Evolutionary conservation across 1,140 invertebrate genomes (phyloP).

Genomic region (Apolygus lucorum): DNA sequence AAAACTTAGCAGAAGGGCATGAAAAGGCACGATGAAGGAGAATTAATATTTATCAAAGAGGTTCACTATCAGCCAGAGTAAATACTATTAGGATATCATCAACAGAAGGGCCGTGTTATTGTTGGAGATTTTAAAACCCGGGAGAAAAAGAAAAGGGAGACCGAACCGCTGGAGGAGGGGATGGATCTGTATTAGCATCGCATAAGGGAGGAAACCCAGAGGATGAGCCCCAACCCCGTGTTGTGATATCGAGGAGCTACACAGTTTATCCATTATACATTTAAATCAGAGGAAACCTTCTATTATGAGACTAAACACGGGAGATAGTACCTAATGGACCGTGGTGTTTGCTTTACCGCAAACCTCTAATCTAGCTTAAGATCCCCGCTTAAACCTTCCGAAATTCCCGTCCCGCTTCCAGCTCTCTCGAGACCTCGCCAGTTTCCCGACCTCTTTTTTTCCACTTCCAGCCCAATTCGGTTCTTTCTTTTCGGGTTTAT

Average conservation of each 20-base stretch:
- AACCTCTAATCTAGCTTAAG: constrained; percentile 22
- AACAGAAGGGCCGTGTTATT: background rate
- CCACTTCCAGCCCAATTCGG: too few relatives aligned
- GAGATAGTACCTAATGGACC: constrained; percentile 20
- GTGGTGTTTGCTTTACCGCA: constrained; percentile 19
- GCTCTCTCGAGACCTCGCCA: background rate
- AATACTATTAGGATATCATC: constrained; percentile 3
- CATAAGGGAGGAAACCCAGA: background rate
- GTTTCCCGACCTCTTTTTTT: too few relatives aligned
- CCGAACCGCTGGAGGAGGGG: background rate
- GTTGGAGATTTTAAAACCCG: constrained; percentile 11
- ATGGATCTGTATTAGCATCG: constrained; percentile 8
- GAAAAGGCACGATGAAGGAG: too few relatives aligned
- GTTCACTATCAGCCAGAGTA: constrained; percentile 1
- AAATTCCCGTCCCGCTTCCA: background rate
- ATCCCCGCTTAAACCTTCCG: constrained; percentile 10
- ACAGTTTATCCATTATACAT: constrained; percentile 17
- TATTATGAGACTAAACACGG: constrained; percentile 24
- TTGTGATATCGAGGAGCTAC: constrained; percentile 7
- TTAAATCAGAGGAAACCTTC: constrained; percentile 14
- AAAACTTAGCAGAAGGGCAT: too few relatives aligned
- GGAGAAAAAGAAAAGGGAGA: background rate
- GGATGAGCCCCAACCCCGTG: background rate
- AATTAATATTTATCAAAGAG: constrained; percentile 6
- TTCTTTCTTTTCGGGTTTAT: too few relatives aligned